These are phyloP conservation scores for Poeciliopsis occidentalis DNA, from an alignment of 2,113 vertebrate species.

Conservation along the genomic window DNA sequence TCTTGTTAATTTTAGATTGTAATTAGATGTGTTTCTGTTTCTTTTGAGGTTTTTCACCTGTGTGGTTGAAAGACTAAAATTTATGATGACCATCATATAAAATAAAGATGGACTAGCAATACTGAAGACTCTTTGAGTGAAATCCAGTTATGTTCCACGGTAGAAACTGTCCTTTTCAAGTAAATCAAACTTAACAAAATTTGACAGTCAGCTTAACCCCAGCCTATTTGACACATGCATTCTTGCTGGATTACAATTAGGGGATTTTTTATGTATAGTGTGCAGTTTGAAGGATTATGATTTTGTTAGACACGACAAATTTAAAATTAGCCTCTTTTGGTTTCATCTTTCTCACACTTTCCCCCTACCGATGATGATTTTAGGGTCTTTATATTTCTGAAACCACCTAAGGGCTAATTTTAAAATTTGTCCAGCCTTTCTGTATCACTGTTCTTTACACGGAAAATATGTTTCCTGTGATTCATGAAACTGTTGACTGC, in stretches of 20 bases:
- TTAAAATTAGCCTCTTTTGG: slow-evolving; percentile 10
- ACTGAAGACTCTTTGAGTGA: too few species aligned
- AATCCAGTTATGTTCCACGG: too few species aligned
- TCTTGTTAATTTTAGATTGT: too few species aligned
- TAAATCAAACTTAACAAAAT: too few species aligned
- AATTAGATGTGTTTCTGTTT: too few species aligned
- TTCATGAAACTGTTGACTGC: slow-evolving; percentile 36
- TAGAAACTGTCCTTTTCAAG: too few species aligned
- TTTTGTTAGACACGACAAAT: slow-evolving; percentile 7
- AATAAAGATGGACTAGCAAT: too few species aligned
- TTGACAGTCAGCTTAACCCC: slow-evolving; percentile 41
- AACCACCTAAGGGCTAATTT: slow-evolving; percentile 11
- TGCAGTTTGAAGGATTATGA: slow-evolving; percentile 31
- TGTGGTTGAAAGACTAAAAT: too few species aligned
- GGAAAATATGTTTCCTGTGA: slow-evolving; percentile 26
- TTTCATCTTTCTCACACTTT: slow-evolving; percentile 16
- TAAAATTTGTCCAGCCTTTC: background rate
- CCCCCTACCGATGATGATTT: slow-evolving; percentile 10
- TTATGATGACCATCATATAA: too few species aligned
- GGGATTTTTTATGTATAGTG: slow-evolving; percentile 8
- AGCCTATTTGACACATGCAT: slow-evolving; percentile 31
- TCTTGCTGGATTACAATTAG: slow-evolving; percentile 12
- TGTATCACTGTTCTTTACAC: slow-evolving; percentile 14
- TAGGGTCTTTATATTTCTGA: slow-evolving; percentile 2
- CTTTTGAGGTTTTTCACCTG: too few species aligned